Evolutionary conservation across 2,888 invertebrate species (phyloP).

Genomic region (Megamerina dolium): DNA sequence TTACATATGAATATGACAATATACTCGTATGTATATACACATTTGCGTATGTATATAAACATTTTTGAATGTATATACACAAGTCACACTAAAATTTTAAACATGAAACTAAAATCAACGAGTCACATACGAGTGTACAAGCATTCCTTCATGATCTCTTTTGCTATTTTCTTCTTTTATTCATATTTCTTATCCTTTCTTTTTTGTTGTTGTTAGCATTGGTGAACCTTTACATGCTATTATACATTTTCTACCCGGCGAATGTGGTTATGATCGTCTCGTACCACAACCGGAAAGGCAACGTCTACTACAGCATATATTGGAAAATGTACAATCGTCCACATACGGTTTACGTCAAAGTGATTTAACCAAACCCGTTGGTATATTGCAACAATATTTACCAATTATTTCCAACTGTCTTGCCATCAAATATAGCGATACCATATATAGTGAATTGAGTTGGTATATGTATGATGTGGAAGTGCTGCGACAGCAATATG

Average conservation of each 20-base stretch:
- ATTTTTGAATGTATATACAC: too few species aligned
- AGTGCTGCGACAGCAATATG: slow-evolving; percentile 31
- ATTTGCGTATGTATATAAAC: too few species aligned
- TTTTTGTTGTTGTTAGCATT: slow-evolving; percentile 12
- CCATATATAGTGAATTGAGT: slow-evolving; percentile 36
- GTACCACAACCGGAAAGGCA: slow-evolving; percentile 31
- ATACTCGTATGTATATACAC: too few species aligned
- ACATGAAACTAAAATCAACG: too few species aligned
- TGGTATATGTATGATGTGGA: slow-evolving; percentile 40
- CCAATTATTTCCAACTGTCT: slow-evolving; percentile 37
- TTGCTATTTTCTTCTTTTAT: too few species aligned
- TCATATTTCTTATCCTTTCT: too few species aligned
- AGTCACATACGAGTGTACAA: too few species aligned
- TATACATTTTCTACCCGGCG: slow-evolving; percentile 36
- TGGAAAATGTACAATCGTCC: slow-evolving; percentile 26
- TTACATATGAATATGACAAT: too few species aligned
- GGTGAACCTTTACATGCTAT: slow-evolving; percentile 32
- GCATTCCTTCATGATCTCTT: too few species aligned
- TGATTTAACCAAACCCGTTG: slow-evolving; percentile 28
- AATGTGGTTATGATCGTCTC: slow-evolving; percentile 31
- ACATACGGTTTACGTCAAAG: slow-evolving; percentile 28
- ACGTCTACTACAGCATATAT: slow-evolving; percentile 20
- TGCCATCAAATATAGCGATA: slow-evolving; percentile 22
- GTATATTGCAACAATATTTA: slow-evolving; percentile 32
- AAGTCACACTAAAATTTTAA: too few species aligned